Evolutionary conservation across 1,140 invertebrate species (phyloP), one percentile per base, ranked within the genome.

Genomic region (Penaeus japonicus): DNA sequence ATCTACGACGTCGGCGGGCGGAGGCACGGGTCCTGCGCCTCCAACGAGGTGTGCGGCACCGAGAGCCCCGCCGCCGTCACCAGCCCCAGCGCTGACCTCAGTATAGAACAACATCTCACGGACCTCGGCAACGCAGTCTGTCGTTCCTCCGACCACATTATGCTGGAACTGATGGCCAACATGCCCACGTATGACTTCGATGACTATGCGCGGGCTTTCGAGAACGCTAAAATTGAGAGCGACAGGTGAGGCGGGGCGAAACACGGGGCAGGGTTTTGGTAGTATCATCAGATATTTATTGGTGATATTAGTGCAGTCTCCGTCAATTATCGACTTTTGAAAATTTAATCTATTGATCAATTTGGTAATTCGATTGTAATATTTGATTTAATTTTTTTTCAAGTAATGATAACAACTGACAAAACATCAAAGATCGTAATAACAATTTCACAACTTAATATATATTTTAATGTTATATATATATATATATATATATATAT

Each of bases 141-240:
- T 53, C 77, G 39, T n/a, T 89, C 86, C n/a, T 39, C 84, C n/a
- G 87, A 89, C 73, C 90, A 90, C 54, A 54, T 89, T 15, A 81
- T 90, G n/a, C 54, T 90, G 1, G 90, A 90, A 47, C 85, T 90
- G 12, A 78, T 79, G 59, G 79, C 77, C 73, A 81, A 89, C 54
- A 22, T 87, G n/a, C 90, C 90, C 4, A 84, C 75, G 10, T 84
- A 84, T 55, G 85, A 87, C 62, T 79, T 55, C 55, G 70, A 82
- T n/a, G 87, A 90, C 20, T 73, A 81, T 39, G 65, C 53, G n/a
- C 59, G 79, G 24, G 62, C 78, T 32, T 24, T 80, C 47, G 84
- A 81, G 53, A 86, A 82, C 35, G 55, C n/a, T 20, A 85, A 39
- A 20, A 78, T 75, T 47, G 89, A 89, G 79, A 86, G 84, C 24